A percentile compares a stretch with the other conserved stretches of the same genome.
These are phyloP conservation scores for Erebia palarica DNA, from an alignment of 2,888 invertebrate species.

Conservation along the genomic window DNA sequence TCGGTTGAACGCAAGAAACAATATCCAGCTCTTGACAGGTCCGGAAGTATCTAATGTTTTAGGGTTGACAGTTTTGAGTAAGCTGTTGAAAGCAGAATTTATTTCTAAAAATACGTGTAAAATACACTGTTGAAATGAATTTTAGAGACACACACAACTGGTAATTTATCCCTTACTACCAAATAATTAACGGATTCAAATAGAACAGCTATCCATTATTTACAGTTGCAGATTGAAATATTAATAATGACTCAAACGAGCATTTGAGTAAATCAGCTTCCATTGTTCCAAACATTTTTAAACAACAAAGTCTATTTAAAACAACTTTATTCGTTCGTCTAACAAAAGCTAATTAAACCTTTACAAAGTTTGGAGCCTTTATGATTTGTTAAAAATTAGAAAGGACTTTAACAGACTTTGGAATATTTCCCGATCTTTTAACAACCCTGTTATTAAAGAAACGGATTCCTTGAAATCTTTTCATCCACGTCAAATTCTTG, in stretches of 20 bases:
- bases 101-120: not conserved
- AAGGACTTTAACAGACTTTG: constrained; percentile 42
- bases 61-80: constrained; percentile 49
- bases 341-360: constrained; percentile 51
- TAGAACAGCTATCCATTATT: constrained; percentile 1
- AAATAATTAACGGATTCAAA: not conserved
- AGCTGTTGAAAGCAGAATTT: not conserved
- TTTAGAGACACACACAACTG: not conserved
- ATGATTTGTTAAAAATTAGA: constrained; percentile 56
- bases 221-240: constrained; percentile 12
- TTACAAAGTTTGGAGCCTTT: constrained; percentile 42
- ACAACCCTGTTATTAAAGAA: constrained; percentile 52
- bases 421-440: constrained; percentile 42
- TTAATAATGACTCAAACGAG: not conserved
- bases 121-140: not conserved
- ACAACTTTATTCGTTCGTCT: constrained; percentile 43
- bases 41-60: constrained; percentile 46
- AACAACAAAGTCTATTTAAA: constrained; percentile 30
- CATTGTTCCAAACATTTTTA: constrained; percentile 15
- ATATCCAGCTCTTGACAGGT: constrained; percentile 54
- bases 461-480: constrained; percentile 62
- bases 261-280: constrained; percentile 11
- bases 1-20: constrained; percentile 56
- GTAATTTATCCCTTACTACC: not conserved
- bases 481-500: constrained; percentile 60